phyloP scores from a whole-genome alignment of 1,140 invertebrate genomes.

The Diabrotica undecimpunctata region DNA sequence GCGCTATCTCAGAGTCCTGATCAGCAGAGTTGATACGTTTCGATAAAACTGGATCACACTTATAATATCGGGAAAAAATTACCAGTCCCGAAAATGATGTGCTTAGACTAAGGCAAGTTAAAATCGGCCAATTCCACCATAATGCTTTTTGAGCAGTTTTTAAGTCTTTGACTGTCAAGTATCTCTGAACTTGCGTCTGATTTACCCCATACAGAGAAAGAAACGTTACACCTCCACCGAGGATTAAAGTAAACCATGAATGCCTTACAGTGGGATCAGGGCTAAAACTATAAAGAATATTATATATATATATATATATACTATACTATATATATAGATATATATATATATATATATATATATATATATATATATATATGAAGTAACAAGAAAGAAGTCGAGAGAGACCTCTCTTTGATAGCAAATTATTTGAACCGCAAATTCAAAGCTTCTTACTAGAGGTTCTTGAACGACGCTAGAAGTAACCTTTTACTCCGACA shows the following conservation, averaged over 20 bases:
- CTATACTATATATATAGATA: no score
- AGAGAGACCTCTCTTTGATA: no score
- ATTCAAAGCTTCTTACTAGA: no score
- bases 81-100: conserved; percentile 76
- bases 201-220: conserved; percentile 77
- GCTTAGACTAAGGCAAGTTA: conserved; percentile 62
- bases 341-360: no score
- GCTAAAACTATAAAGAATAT: conserved; percentile 50
- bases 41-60: conserved; percentile 68
- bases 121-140: conserved; percentile 69
- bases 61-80: conserved; percentile 70
- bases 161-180: conserved; percentile 70
- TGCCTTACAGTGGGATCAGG: conserved; percentile 71
- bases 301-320: no score
- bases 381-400: no score
- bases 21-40: conserved; percentile 54
- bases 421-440: no score
- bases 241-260: conserved; percentile 66
- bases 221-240: conserved; percentile 73
- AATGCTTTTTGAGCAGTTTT: conserved; percentile 61
- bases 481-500: no score
- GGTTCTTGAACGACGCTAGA: no score
- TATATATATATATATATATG: no score
- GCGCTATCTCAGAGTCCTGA: no score
- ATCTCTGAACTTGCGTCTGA: conserved; percentile 81